Base-by-base conservation (phyloP, 92 coral and sea anemone genomes). In the Zoanthus solanderi region DNA sequence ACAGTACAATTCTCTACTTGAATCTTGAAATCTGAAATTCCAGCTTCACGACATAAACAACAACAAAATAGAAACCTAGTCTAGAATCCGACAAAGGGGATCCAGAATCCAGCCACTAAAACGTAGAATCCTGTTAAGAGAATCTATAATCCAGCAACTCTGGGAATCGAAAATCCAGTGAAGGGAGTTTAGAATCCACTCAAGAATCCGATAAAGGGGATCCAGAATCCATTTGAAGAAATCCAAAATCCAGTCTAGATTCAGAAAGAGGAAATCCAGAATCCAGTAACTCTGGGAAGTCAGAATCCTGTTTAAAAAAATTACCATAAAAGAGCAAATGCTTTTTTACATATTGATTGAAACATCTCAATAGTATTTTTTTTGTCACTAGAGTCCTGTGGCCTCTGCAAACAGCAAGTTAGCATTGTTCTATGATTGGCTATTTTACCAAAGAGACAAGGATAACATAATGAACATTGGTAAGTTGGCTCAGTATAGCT, bases 401-500 rank as follows among this genome's bases (percentile, higher is more conserved):
- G 95, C 96, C n/a, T 94, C 97, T 30, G 96, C 94, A 61, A 95
- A 97, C 90, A 92, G 97, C 72, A 97, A 97, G 88, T 88, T 97
- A 72, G 98, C 99, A 46, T 84, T 97, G 85, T 95, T 97, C 90
- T 97, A 82, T 65, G 99, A 97, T 84, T 97, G 99, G 99, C 84
- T 97, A 81, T 95, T 95, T 81, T 97, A 94, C 87, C 98, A 97
- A 74, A 67, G 95, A 30, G 98, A 97, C 75, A 91, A 93, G 69
- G 99, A 97, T 89, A 97, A 92, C 84, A 93, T 97, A 71, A 97
- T 97, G 99, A 97, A 97, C 57, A 97, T 97, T 78, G 99, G 98
- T 95, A 85, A 71, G 78, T 56, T 9, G 3, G 45, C 45, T 29
- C 17, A 10, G 16, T 69, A 14, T 5, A 30, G 46, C 15, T 69